Conservation (phyloP, 2,797 vertebrate species). For the Alcedo quadribrachys region DNA sequence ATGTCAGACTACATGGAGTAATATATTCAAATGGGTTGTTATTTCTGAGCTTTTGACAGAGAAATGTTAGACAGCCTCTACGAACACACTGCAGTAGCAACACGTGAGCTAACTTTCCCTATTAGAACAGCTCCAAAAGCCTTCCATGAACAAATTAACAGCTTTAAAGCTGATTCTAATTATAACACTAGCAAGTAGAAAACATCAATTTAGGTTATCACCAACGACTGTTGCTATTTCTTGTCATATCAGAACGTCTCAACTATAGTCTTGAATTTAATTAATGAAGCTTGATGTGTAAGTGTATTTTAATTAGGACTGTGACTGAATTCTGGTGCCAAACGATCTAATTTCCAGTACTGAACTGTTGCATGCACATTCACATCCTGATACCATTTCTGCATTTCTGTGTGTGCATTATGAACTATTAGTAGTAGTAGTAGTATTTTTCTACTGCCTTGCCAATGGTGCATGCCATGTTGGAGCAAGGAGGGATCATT, state of each 20-base stretch:
- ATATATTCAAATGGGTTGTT: conserved; percentile 29
- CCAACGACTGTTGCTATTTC: conserved; percentile 3
- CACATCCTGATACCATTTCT: background rate
- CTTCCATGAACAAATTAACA: background rate
- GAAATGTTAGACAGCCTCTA: conserved; percentile 40
- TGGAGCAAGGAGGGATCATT: background rate
- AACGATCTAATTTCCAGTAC: background rate
- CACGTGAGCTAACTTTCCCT: background rate
- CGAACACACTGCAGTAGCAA: background rate
- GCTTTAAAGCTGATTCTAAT: background rate
- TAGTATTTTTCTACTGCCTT: background rate
- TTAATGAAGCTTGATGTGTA: conserved; percentile 34
- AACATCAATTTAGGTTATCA: conserved; percentile 45
- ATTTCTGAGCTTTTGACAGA: conserved; percentile 10
- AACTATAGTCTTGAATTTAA: background rate
- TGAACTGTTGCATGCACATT: conserved; percentile 25
- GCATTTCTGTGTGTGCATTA: background rate
- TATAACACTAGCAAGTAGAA: background rate
- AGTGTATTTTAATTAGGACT: conserved; percentile 33
- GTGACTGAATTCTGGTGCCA: background rate
- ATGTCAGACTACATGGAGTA: conserved; percentile 16
- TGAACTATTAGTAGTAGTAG: background rate
- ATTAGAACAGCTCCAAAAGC: background rate
- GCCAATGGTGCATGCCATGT: background rate
- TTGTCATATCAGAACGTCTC: conserved; percentile 1